A percentile compares a stretch with the other conserved stretches of the same genome.
Evolutionary conservation across 2,113 vertebrate species (phyloP).

Genomic region (Colistium nudipinnis): DNA sequence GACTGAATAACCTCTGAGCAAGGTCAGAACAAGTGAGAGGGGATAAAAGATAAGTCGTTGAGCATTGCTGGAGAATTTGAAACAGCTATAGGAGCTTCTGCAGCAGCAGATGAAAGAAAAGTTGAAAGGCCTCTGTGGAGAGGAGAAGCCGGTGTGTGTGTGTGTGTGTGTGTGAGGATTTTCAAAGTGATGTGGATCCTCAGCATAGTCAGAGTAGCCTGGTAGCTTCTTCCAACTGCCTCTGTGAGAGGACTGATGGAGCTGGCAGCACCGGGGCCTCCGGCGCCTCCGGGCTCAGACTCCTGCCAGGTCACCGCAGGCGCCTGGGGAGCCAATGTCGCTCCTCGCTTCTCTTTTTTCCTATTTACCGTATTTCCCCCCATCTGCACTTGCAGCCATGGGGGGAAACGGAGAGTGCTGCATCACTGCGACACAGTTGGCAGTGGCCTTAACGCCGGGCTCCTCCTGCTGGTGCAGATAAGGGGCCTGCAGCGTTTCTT

Average conservation of each 20-base stretch:
- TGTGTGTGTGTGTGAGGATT: slow-evolving; percentile 3
- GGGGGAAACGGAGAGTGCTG: slow-evolving; percentile 61
- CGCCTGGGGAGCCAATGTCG: not conserved
- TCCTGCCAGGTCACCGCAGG: slow-evolving; percentile 61
- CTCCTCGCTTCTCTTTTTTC: slow-evolving; percentile 7
- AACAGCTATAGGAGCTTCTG: slow-evolving; percentile 45
- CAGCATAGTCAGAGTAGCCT: not conserved
- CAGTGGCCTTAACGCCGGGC: slow-evolving; percentile 43
- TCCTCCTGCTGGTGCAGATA: slow-evolving; percentile 60
- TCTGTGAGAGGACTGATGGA: not conserved
- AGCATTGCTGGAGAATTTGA: slow-evolving; percentile 35
- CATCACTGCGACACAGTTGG: slow-evolving; percentile 76
- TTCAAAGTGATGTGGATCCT: slow-evolving; percentile 51
- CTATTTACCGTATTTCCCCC: slow-evolving; percentile 55
- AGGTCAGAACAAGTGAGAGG: slow-evolving; percentile 22
- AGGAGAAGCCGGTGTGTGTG: slow-evolving; percentile 15
- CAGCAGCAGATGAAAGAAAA: slow-evolving; percentile 43
- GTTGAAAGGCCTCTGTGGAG: slow-evolving; percentile 8
- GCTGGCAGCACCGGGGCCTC: not conserved
- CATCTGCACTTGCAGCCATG: slow-evolving; percentile 46
- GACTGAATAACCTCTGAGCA: not conserved
- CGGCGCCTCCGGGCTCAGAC: not conserved
- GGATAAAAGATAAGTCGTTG: not conserved
- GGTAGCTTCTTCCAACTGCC: slow-evolving; percentile 18
- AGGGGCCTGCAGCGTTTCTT: slow-evolving; percentile 1